Base-by-base conservation (phyloP, 2,797 vertebrate genomes). In the Danio albolineatus region DNA sequence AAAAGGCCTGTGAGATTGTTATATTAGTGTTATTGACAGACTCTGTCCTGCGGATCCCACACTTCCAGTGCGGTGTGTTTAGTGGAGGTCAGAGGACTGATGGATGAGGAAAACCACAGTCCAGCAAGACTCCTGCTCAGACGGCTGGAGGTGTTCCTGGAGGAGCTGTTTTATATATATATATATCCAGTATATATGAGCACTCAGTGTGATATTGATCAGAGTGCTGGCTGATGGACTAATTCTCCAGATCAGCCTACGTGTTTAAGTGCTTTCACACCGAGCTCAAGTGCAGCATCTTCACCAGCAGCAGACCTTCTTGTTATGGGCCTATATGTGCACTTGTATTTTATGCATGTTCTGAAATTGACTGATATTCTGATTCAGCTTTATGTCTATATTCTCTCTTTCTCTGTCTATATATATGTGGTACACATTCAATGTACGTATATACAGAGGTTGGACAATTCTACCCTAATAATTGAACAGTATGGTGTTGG, bases 91-190 rank as follows among this genome's bases (percentile, higher is more conserved):
- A 57, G 36, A 85, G 84, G 87, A 89, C 87, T 85, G 89, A 92
- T 91, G 89, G 88, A 90, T 92, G 89, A 87, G 84, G 82, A 84
- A 91, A 90, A 91, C 91, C 90, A 88, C 90, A 92, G 90, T 90
- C 87, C 88, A 88, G 86, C 82, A 73, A 44, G 19, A 72, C 17
- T 49, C 48, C 9, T 9, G 48, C 48, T 28, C 28, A 28, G 28
- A 28, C 28, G 87, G 84, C 88, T 90, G 28, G 28, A 28, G 28
- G 61, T 36, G 76, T 78, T 78, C 76, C 80, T 85, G 76, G 62
- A 80, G 44, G 46, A 76, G 39, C 73, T 71, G 71, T 17, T 57
- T 69, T 80, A 74, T 65, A 72, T 76, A 70, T 76, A 9, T 62
- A 81, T 76, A 70, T 76, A 9, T 62, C 81, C 72, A 28, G 28